phyloP scores from a whole-genome alignment of 2,797 vertebrate genomes.

The Phylloscopus collybita region DNA sequence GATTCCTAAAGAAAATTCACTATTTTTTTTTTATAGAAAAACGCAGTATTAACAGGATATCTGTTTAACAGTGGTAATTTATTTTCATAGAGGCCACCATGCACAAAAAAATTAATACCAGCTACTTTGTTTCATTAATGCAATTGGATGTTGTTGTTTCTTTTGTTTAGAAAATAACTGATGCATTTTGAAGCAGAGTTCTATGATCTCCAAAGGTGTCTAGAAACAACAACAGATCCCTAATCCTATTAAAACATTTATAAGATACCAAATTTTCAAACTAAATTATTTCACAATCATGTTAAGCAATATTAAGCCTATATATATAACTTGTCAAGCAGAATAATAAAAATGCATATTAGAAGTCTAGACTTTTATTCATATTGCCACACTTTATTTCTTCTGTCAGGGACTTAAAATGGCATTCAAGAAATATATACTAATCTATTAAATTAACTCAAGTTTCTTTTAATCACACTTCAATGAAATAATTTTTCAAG shows the following conservation, averaged over 20 bases:
- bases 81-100: neutral
- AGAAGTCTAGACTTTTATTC: neutral
- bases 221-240: neutral
- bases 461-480: neutral
- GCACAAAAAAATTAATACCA: neutral
- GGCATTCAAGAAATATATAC: neutral
- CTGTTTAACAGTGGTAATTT: neutral
- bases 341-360: neutral
- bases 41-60: neutral
- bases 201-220: neutral
- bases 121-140: neutral
- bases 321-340: slow-evolving; percentile 30
- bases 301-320: slow-evolving; percentile 39
- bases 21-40: neutral
- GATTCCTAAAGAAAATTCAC: neutral
- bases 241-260: slow-evolving; percentile 21
- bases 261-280: slow-evolving; percentile 6
- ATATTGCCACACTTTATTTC: neutral
- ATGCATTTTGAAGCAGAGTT: neutral
- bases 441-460: neutral
- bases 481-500: neutral
- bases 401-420: neutral
- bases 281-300: slow-evolving; percentile 25
- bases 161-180: neutral
- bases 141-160: neutral